Conservation (phyloP, 2,797 vertebrate species). For the Eurystomus glaucurus region DNA sequence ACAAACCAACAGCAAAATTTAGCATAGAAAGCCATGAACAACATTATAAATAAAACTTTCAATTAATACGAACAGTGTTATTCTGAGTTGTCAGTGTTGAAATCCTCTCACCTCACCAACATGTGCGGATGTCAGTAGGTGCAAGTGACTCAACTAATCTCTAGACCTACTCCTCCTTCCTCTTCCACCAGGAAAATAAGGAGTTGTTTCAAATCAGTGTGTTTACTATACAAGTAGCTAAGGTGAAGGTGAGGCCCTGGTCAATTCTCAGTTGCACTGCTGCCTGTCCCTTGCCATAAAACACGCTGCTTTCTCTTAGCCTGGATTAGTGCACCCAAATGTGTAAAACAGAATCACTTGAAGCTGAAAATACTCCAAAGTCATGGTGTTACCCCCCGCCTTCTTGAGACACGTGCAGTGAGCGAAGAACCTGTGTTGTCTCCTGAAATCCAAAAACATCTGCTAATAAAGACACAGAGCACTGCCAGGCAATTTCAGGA, state of each 20-base stretch:
- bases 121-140: not conserved
- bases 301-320: not conserved
- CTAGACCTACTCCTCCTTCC: not conserved
- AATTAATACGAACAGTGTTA: not conserved
- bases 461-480: not conserved
- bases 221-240: not conserved
- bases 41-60: not conserved
- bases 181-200: not conserved
- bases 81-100: not conserved
- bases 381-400: accelerated
- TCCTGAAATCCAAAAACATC: not conserved
- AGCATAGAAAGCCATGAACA: not conserved
- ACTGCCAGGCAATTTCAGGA: not conserved
- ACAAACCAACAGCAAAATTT: not conserved
- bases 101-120: not conserved
- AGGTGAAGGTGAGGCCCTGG: not conserved
- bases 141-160: not conserved
- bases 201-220: not conserved
- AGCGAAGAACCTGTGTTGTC: not conserved
- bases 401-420: not conserved
- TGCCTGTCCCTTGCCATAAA: not conserved
- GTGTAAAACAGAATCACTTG: not conserved
- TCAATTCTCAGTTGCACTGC: not conserved
- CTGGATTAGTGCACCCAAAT: not conserved
- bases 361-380: not conserved